These are phyloP conservation scores for Channa maculata DNA, from an alignment of 2,113 vertebrate genomes.

Conservation along the genomic window DNA sequence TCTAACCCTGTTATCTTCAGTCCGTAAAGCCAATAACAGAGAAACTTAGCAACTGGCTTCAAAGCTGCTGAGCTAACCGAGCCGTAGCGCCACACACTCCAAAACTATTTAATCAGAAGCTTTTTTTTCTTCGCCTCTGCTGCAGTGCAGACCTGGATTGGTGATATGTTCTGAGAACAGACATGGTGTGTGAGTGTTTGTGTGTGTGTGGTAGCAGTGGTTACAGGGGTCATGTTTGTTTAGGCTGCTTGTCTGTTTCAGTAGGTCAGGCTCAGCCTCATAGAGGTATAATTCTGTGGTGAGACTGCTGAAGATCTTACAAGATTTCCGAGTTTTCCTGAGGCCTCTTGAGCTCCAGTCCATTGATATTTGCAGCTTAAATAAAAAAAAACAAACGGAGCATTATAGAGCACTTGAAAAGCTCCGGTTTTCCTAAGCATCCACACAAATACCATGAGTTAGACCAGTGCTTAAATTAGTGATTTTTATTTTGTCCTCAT, in stretches of 20 bases:
- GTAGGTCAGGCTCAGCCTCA: conserved; percentile 25
- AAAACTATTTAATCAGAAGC: conserved; percentile 79
- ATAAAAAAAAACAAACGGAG: conserved; percentile 26
- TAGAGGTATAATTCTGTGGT: conserved; percentile 64
- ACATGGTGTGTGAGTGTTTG: conserved; percentile 15
- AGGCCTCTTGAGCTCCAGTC: background rate
- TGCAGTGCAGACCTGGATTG: conserved; percentile 46
- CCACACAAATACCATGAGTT: background rate
- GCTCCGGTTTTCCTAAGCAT: conserved; percentile 10
- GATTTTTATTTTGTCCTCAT: conserved; percentile 47
- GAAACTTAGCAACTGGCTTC: conserved; percentile 71
- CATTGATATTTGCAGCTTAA: conserved; percentile 37
- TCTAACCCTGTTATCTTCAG: conserved; percentile 66
- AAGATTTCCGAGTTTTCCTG: conserved; percentile 21
- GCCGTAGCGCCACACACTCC: conserved; percentile 54
- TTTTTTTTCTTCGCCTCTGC: conserved; percentile 58
- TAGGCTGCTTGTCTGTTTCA: conserved; percentile 54
- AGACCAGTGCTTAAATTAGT: conserved; percentile 13
- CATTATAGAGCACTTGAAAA: background rate
- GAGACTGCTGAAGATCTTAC: conserved; percentile 41
- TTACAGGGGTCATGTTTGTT: conserved; percentile 69
- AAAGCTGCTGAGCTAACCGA: conserved; percentile 75
- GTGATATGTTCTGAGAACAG: conserved; percentile 31
- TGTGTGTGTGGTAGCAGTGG: conserved; percentile 40
- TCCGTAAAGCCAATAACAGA: conserved; percentile 55